phyloP scores from a whole-genome alignment of 1,140 invertebrate species.

The Drosophila funebris region DNA sequence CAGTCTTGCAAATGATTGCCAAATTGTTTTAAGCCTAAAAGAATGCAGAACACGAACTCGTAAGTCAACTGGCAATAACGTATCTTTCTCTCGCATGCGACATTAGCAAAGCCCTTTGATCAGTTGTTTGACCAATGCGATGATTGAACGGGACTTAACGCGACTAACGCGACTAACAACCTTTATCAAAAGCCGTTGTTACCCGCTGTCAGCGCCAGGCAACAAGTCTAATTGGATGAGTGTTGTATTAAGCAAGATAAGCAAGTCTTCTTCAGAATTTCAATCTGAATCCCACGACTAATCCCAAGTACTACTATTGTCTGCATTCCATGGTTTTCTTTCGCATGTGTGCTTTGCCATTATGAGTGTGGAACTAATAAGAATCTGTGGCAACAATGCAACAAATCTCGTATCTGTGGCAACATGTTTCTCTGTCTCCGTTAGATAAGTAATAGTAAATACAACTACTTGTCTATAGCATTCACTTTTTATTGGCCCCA shows the following conservation, averaged over 20 bases:
- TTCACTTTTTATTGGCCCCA: neutral
- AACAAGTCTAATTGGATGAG: constrained; percentile 8
- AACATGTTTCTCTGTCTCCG: neutral
- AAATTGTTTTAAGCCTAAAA: constrained; percentile 21
- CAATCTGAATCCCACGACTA: neutral
- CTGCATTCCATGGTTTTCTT: constrained; percentile 3
- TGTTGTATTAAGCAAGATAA: neutral
- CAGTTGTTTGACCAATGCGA: constrained; percentile 1
- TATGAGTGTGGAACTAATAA: constrained; percentile 31
- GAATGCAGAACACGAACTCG: neutral
- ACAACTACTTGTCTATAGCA: neutral
- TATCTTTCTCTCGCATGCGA: neutral
- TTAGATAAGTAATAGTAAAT: constrained; percentile 11
- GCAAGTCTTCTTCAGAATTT: too few species aligned
- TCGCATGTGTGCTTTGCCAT: constrained; percentile 36
- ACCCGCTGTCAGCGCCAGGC: constrained; percentile 1
- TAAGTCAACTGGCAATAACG: neutral
- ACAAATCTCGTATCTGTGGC: neutral
- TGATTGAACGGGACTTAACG: constrained; percentile 2
- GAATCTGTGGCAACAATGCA: constrained; percentile 42
- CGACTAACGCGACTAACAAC: neutral
- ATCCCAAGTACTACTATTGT: constrained; percentile 26
- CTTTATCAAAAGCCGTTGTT: neutral
- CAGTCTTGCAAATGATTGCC: constrained; percentile 48
- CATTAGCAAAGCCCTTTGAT: neutral